Conservation (phyloP, 1,140 invertebrate species). For the Brachionus asplanchnoidis region DNA sequence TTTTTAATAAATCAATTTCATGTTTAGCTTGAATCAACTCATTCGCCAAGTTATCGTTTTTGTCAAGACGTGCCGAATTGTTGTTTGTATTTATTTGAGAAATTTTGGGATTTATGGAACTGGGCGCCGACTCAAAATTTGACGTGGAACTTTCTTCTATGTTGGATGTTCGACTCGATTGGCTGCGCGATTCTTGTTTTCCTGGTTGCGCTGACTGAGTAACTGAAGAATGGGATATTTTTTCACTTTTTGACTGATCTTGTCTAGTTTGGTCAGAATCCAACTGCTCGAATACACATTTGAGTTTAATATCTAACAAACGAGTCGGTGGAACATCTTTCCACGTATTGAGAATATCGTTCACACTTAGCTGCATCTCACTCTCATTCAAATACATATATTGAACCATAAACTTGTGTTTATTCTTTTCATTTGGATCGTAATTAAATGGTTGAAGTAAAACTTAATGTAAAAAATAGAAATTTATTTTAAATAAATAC, state of each 20-base stretch:
- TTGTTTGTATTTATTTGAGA: not conserved
- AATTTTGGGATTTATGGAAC: not conserved
- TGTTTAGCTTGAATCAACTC: conserved; percentile 29
- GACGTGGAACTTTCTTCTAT: not conserved
- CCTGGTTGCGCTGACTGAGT: not conserved
- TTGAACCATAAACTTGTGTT: conserved; percentile 42
- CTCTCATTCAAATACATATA: conserved; percentile 40
- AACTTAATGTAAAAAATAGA: not conserved
- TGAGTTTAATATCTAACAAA: conserved; percentile 33
- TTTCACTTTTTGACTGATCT: not conserved
- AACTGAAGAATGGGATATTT: not conserved
- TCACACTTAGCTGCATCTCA: conserved; percentile 26
- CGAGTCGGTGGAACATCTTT: not conserved
- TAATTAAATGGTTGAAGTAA: conserved; percentile 30
- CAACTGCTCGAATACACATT: conserved; percentile 14
- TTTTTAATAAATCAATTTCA: conserved; percentile 29
- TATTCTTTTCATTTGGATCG: conserved; percentile 36
- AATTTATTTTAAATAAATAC: too few relatives aligned
- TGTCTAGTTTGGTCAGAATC: not conserved
- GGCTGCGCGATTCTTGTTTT: not conserved
- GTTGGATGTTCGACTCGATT: not conserved
- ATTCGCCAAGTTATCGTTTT: conserved; percentile 23
- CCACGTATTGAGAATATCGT: conserved; percentile 32
- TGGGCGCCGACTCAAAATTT: not conserved
- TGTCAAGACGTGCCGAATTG: conserved; percentile 19